phyloP scores from a whole-genome alignment of 92 coral and sea anemone species.

The Epizoanthus stellaris region DNA sequence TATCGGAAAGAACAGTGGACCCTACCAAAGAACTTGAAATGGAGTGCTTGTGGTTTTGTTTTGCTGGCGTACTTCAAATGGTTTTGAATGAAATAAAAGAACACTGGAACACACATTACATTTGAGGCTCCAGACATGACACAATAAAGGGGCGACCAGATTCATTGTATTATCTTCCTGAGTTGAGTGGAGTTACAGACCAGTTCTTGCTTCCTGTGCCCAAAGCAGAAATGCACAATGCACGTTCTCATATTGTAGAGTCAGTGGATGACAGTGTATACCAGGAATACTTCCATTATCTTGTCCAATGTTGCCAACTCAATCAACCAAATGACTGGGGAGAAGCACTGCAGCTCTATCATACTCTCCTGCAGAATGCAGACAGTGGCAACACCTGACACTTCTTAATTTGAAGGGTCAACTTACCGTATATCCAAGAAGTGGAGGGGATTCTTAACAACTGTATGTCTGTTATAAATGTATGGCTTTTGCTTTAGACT shows the following conservation, averaged over 20 bases:
- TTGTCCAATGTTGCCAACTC: slow-evolving; percentile 37
- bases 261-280: slow-evolving; percentile 51
- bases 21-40: slow-evolving; percentile 57
- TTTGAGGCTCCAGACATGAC: slow-evolving; percentile 64
- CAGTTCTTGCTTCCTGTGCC: slow-evolving; percentile 63
- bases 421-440: too few species aligned
- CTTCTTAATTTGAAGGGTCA: slow-evolving; percentile 34
- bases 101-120: slow-evolving; percentile 80
- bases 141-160: slow-evolving; percentile 73
- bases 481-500: too few species aligned
- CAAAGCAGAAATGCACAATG: slow-evolving; percentile 59
- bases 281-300: slow-evolving; percentile 70
- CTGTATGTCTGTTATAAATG: too few species aligned
- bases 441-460: too few species aligned
- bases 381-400: slow-evolving; percentile 42
- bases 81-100: slow-evolving; percentile 59
- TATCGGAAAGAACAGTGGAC: slow-evolving; percentile 49
- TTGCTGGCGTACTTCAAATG: slow-evolving; percentile 54
- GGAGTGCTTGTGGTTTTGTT: slow-evolving; percentile 76
- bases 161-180: slow-evolving; percentile 72
- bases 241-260: slow-evolving; percentile 57
- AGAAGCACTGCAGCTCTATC: slow-evolving; percentile 62
- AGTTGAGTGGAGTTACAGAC: slow-evolving; percentile 58
- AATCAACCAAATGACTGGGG: slow-evolving; percentile 55
- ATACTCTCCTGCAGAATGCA: slow-evolving; percentile 52